Base-by-base conservation (phyloP, 1,140 invertebrate species). In the Tetragnatha versicolor region DNA sequence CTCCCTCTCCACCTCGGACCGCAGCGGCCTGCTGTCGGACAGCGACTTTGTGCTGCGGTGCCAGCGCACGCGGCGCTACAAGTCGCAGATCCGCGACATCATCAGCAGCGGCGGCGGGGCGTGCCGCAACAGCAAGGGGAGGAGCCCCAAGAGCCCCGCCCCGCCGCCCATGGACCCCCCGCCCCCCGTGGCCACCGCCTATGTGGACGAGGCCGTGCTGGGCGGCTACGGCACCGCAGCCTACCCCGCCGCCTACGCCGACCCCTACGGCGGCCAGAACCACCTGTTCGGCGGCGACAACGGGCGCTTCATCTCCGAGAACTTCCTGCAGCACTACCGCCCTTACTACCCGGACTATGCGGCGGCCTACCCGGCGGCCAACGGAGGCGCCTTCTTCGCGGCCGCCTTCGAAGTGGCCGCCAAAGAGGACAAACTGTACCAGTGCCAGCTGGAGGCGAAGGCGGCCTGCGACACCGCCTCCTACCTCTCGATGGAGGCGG, bases 1-100 rank as follows among this genome's bases (percentile, higher is more conserved):
- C 12, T 55, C 79, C 0, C n/a, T 78, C 25, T 94, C 93, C 1
- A 95, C 82, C 2, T 81, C 73, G n/a, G 82, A 83, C 66, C 76
- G 82, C 6, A 79, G 75, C n/a, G 75, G 79, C 29, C 70, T 82
- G 12, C 47, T 82, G 7, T 81, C 82, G 14, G 80, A 82, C 68
- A 79, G 63, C 20, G 81, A 83, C 39, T 80, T 82, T 53, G 72
- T 80, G 1, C 31, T 82, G 1, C 80, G 81, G 10, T 82, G 83
- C 72, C 83, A 86, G 84, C 70, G 94, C 83, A 91, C 70, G 49
- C 89, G 93, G 31, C 88, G 95, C 81, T 96, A 96, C 85, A 97
- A 97, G 85, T 96, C 94, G 6, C 95, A 97, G 86, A 87, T 96
- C 4, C 87, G 94, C 35, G 96, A 98, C 86, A 96, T 97, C 84